phyloP scores from a whole-genome alignment of 2,888 invertebrate species.

The Caenorhabditis angaria region DNA sequence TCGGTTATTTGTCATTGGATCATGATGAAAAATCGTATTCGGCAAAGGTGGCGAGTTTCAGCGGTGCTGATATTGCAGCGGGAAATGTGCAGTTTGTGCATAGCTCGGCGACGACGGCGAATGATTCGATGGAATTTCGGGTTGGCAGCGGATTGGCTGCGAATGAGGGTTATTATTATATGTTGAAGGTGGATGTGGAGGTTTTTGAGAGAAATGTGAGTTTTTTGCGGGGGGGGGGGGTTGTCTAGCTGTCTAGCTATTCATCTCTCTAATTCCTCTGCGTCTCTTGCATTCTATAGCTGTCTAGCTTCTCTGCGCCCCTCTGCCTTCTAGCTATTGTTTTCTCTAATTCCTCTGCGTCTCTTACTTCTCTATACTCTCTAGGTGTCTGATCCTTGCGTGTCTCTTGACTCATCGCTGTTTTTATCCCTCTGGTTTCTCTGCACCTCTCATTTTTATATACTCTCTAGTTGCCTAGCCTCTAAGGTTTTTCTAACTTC shows the following conservation, averaged over 20 bases:
- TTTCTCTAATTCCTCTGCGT: no score
- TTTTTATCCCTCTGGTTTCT: no score
- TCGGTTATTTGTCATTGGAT: slow-evolving; percentile 34
- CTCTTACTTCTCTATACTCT: no score
- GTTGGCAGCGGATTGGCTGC: slow-evolving; percentile 4
- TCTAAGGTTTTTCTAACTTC: no score
- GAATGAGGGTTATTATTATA: background rate
- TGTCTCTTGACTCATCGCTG: no score
- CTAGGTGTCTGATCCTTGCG: no score
- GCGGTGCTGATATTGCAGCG: slow-evolving; percentile 22
- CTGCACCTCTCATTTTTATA: no score
- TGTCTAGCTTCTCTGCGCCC: no score
- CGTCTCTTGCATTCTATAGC: no score
- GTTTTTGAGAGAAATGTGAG: slow-evolving; percentile 37
- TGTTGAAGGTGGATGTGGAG: slow-evolving; percentile 30
- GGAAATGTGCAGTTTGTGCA: slow-evolving; percentile 49
- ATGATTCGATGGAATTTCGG: slow-evolving; percentile 42
- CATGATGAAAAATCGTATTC: slow-evolving; percentile 32
- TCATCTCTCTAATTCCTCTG: background rate
- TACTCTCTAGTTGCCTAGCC: no score
- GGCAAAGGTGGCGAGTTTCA: slow-evolving; percentile 30
- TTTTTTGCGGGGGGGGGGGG: background rate
- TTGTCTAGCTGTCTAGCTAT: background rate
- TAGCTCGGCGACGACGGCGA: slow-evolving; percentile 24
- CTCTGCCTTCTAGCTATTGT: no score